Evolutionary conservation across 2,113 vertebrate species (phyloP).

Genomic region (Notechis scutatus): DNA sequence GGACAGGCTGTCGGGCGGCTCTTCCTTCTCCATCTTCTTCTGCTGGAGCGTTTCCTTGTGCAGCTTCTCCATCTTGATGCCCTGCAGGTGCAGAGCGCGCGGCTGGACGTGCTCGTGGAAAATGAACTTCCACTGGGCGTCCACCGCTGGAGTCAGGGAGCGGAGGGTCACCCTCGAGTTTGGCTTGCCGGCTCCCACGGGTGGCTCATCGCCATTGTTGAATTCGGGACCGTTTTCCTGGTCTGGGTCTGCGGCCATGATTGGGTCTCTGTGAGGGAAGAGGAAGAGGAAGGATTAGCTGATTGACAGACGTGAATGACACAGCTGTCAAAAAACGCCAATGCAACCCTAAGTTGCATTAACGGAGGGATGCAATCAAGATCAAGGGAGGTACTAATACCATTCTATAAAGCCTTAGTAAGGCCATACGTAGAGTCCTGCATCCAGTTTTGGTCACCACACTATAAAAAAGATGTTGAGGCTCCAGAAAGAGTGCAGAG

Average conservation of each 20-base stretch:
- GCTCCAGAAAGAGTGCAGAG: no score
- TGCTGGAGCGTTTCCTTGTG: constrained; percentile 49
- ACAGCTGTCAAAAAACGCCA: no score
- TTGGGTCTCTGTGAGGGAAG: constrained; percentile 28
- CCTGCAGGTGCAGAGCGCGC: constrained; percentile 65
- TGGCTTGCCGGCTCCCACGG: neutral
- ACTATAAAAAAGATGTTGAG: no score
- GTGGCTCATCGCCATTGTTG: rapidly evolving
- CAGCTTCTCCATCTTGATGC: constrained; percentile 47
- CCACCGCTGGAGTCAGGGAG: neutral
- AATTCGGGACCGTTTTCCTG: neutral
- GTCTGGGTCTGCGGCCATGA: constrained; percentile 34
- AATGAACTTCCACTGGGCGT: constrained; percentile 55
- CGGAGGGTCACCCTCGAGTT: neutral
- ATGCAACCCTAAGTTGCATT: no score
- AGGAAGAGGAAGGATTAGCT: neutral
- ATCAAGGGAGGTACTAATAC: no score
- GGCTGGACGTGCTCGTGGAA: constrained; percentile 63
- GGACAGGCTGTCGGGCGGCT: constrained; percentile 58
- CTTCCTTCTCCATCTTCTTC: constrained; percentile 47
- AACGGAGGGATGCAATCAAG: no score
- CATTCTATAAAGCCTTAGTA: no score
- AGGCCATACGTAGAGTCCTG: no score
- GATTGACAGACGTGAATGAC: neutral
- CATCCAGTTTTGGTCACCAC: no score